These are phyloP conservation scores for Agrotis segetum DNA, from an alignment of 2,888 invertebrate species.

Conservation along the genomic window DNA sequence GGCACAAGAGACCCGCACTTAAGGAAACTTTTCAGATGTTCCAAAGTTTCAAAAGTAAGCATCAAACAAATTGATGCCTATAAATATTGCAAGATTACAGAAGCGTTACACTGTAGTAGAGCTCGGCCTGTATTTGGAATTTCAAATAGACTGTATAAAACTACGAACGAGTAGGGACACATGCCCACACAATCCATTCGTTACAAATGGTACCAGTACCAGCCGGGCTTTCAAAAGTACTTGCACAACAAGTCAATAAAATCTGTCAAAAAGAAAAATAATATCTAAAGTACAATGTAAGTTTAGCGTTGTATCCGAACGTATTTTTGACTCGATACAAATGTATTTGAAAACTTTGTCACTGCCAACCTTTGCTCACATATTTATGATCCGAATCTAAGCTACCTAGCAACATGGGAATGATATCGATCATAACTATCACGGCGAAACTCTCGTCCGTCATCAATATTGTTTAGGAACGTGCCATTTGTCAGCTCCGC, in stretches of 20 bases:
- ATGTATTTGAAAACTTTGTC: slow-evolving; percentile 48
- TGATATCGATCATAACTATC: slow-evolving; percentile 43
- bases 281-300: slow-evolving; percentile 59
- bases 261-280: slow-evolving; percentile 61
- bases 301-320: slow-evolving; percentile 52
- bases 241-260: slow-evolving; percentile 61
- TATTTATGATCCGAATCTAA: slow-evolving; percentile 37
- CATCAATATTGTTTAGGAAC: slow-evolving; percentile 46
- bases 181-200: slow-evolving; percentile 46
- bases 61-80: slow-evolving; percentile 56
- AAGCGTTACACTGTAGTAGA: slow-evolving; percentile 43
- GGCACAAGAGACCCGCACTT: slow-evolving; percentile 62
- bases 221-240: slow-evolving; percentile 51
- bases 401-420: not conserved
- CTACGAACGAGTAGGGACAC: slow-evolving; percentile 42
- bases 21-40: slow-evolving; percentile 60
- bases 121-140: slow-evolving; percentile 18
- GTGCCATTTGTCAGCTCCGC: slow-evolving; percentile 49
- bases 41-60: slow-evolving; percentile 54
- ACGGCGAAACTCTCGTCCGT: slow-evolving; percentile 23
- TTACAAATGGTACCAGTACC: slow-evolving; percentile 46
- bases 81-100: slow-evolving; percentile 50
- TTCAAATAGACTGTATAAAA: slow-evolving; percentile 40
- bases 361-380: slow-evolving; percentile 24
- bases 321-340: slow-evolving; percentile 45